Percentiles rank a stretch among this genome's conserved stretches.
Conservation (phyloP, 2,113 vertebrate genomes). For the Antennarius striatus region DNA sequence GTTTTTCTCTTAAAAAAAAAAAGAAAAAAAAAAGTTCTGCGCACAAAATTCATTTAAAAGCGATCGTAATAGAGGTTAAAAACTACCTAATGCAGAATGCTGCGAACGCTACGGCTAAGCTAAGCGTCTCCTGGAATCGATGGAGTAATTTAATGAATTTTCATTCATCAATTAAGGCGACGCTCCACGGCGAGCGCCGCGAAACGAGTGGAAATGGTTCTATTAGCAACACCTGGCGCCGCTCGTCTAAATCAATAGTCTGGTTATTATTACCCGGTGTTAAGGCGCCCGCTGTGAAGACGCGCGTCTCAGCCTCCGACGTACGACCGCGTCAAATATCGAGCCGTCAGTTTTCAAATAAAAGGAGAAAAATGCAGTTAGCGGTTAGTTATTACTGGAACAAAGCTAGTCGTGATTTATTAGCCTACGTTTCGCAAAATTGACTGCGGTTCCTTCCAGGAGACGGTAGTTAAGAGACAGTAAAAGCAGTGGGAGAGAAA, state of each 20-base stretch:
- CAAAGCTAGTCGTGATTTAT: not conserved
- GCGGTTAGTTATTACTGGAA: constrained; percentile 1
- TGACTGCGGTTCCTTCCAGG: too few species aligned
- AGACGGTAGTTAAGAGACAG: constrained; percentile 10
- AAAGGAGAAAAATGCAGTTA: not conserved
- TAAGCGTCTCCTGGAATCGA: too few species aligned
- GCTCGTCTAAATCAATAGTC: not conserved
- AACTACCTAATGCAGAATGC: not conserved
- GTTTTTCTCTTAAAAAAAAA: too few species aligned
- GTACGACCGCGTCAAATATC: not conserved
- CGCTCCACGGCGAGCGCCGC: not conserved
- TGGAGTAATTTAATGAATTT: too few species aligned
- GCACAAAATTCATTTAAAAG: not conserved
- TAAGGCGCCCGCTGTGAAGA: constrained; percentile 4
- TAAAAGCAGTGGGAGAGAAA: constrained; percentile 38
- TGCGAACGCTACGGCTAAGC: not conserved
- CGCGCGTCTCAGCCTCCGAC: not conserved
- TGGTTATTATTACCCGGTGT: not conserved
- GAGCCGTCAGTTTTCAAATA: not conserved
- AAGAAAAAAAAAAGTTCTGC: not conserved
- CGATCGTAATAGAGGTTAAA: not conserved
- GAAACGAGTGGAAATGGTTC: not conserved
- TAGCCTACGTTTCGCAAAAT: not conserved
- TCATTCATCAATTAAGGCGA: too few species aligned
- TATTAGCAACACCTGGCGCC: not conserved